A percentile compares a stretch with the other conserved stretches of the same genome.
Evolutionary conservation across 2,113 vertebrate species (phyloP).

Genomic region (Xiphophorus couchianus): DNA sequence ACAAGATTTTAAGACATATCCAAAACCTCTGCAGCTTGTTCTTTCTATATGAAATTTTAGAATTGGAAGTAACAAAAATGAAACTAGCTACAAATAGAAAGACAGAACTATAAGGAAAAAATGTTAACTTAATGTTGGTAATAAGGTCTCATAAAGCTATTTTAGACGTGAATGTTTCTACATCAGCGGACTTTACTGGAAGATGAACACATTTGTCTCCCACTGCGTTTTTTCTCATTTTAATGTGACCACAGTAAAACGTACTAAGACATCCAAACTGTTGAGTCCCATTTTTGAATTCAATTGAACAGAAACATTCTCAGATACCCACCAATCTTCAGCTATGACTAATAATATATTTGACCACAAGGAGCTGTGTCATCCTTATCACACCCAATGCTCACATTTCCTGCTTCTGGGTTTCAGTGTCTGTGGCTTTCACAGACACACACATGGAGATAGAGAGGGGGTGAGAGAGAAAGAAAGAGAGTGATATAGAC

Average conservation of each 20-base stretch:
- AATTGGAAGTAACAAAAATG: not conserved
- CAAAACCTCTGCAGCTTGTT: not conserved
- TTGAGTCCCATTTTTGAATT: not conserved
- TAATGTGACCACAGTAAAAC: not conserved
- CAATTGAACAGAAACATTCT: not conserved
- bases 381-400: slow-evolving; percentile 11
- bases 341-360: slow-evolving; percentile 4
- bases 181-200: not conserved
- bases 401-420: slow-evolving; percentile 68
- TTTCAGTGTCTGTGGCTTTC: slow-evolving; percentile 22
- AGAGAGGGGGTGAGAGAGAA: not conserved
- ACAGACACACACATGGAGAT: not conserved
- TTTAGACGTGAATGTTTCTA: not conserved
- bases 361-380: slow-evolving; percentile 53
- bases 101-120: not conserved
- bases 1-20: not conserved
- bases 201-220: not conserved
- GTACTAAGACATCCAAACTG: not conserved
- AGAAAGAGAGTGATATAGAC: not conserved
- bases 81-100: not conserved
- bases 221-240: not conserved
- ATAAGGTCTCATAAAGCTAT: not conserved
- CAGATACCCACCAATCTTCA: not conserved
- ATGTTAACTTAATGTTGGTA: no score
- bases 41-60: not conserved